Evolutionary conservation across 35 echinoderm and acorn worm species (phyloP).

Genomic region (Diadema setosum): DNA sequence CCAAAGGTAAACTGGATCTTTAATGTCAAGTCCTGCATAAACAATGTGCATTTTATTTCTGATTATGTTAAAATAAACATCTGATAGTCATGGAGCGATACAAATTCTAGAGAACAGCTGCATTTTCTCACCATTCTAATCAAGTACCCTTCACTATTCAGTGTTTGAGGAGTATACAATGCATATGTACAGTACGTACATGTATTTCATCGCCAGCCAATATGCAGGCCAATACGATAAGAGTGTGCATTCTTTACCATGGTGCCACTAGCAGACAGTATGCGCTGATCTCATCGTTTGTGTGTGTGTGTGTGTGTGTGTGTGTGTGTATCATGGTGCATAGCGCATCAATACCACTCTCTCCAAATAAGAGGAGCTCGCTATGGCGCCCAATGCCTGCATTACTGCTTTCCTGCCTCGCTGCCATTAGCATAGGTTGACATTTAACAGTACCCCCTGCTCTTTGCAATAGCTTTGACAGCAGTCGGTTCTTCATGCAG

Average conservation of each 20-base stretch:
- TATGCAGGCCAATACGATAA: neutral
- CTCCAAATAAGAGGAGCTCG: no score
- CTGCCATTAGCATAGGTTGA: neutral
- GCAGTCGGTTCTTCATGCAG: neutral
- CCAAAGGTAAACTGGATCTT: no score
- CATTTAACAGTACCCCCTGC: neutral
- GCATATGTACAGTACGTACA: neutral
- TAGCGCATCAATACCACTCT: no score
- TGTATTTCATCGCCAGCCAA: neutral
- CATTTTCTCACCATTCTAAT: neutral
- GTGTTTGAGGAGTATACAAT: neutral
- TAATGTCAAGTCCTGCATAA: no score
- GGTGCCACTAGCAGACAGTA: neutral
- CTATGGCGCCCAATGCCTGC: no score
- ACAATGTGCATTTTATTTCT: no score
- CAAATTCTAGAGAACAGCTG: neutral
- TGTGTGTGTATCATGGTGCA: neutral
- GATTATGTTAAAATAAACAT: no score
- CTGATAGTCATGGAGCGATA: no score
- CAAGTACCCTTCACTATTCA: neutral
- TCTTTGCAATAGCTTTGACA: neutral
- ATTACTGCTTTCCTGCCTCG: no score
- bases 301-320: neutral
- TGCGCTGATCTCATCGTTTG: neutral
- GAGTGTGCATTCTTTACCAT: neutral